Conservation (phyloP, 2,113 vertebrate genomes). For the Holacanthus passer region DNA sequence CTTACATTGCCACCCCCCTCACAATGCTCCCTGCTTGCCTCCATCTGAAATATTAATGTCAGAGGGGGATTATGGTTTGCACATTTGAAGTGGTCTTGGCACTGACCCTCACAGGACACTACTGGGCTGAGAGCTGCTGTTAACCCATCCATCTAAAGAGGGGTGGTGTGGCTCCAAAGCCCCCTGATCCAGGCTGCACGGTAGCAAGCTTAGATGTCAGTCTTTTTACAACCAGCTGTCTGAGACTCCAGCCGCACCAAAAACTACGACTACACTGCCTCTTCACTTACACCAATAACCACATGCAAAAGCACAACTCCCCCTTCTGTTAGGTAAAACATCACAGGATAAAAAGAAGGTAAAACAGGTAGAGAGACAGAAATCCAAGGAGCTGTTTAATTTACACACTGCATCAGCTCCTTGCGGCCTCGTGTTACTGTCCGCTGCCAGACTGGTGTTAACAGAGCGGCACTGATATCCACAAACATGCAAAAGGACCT, state of each 20-base stretch:
- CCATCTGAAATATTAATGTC: constrained; percentile 84
- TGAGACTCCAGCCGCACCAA: constrained; percentile 54
- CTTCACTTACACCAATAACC: constrained; percentile 15
- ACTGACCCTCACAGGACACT: constrained; percentile 59
- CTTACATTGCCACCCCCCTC: constrained; percentile 60
- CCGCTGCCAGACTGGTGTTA: constrained; percentile 88
- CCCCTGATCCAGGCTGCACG: constrained; percentile 67
- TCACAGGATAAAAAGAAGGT: background rate
- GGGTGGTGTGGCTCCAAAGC: constrained; percentile 64
- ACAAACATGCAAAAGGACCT: constrained; percentile 84
- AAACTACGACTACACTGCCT: constrained; percentile 19
- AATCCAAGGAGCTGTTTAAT: constrained; percentile 68
- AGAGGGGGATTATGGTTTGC: constrained; percentile 80
- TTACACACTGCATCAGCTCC: constrained; percentile 82
- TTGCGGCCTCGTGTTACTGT: constrained; percentile 86
- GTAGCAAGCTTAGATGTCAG: constrained; percentile 75
- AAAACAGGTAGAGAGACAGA: constrained; percentile 32
- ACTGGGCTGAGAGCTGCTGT: constrained; percentile 57
- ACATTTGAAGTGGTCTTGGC: constrained; percentile 80
- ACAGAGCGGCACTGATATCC: constrained; percentile 83
- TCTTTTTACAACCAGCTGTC: constrained; percentile 75
- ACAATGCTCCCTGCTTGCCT: constrained; percentile 60
- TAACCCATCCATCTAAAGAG: constrained; percentile 68
- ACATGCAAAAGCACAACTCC: constrained; percentile 46
- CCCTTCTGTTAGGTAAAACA: constrained; percentile 43